A percentile compares a stretch with the other conserved stretches of the same genome.
Evolutionary conservation across 2,888 invertebrate species (phyloP).

Genomic region (Dascillus cervinus): DNA sequence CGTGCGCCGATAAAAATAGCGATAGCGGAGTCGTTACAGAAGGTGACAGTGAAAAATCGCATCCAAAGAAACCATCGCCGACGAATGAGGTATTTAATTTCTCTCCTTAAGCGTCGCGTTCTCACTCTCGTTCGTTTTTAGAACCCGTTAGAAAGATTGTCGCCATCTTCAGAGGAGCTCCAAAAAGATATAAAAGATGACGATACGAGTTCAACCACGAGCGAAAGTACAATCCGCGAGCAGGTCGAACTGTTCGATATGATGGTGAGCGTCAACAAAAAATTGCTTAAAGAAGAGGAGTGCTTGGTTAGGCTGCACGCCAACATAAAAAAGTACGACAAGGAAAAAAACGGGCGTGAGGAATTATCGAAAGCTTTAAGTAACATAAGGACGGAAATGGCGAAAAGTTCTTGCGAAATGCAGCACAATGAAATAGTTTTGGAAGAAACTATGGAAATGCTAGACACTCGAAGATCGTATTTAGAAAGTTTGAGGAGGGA

Average conservation of each 20-base stretch:
- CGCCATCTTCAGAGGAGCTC: slow-evolving; percentile 38
- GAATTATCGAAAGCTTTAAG: slow-evolving; percentile 32
- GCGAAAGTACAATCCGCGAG: slow-evolving; percentile 50
- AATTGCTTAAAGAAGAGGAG: slow-evolving; percentile 67
- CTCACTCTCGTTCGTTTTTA: slow-evolving; percentile 5
- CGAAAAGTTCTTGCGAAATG: slow-evolving; percentile 41
- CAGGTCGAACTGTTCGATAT: slow-evolving; percentile 68
- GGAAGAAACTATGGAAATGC: slow-evolving; percentile 37
- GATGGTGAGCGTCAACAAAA: slow-evolving; percentile 64
- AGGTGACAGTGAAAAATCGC: slow-evolving; percentile 49
- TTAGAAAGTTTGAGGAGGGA: slow-evolving; percentile 37
- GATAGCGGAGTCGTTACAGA: slow-evolving; percentile 64
- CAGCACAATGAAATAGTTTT: slow-evolving; percentile 41
- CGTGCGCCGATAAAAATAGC: slow-evolving; percentile 57
- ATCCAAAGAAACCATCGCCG: slow-evolving; percentile 31
- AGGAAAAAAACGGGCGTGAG: slow-evolving; percentile 26
- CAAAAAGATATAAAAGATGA: slow-evolving; percentile 34
- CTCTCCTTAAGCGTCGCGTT: no score
- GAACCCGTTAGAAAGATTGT: slow-evolving; percentile 36
- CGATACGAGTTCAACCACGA: slow-evolving; percentile 41
- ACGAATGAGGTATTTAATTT: slow-evolving; percentile 34
- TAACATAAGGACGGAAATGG: slow-evolving; percentile 37
- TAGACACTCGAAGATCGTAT: slow-evolving; percentile 30
- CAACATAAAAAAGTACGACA: slow-evolving; percentile 43
- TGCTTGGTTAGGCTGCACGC: slow-evolving; percentile 57